Evolutionary conservation across 2,797 vertebrate species (phyloP), one percentile per base, ranked within the genome.

Genomic region (Myotis daubentonii): DNA sequence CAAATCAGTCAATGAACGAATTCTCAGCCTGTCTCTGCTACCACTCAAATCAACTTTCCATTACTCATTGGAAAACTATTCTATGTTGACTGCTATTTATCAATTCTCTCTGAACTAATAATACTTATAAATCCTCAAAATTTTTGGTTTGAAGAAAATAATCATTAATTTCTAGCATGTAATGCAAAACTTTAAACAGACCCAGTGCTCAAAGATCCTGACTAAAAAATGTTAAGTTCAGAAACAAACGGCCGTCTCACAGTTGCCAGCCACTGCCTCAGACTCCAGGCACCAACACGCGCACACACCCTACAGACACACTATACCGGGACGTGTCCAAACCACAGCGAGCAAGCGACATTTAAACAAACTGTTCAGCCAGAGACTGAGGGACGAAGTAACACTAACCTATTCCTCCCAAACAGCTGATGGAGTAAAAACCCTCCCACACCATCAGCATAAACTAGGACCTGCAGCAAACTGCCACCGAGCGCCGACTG

Each of bases 1-100:
- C 8, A 10, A 20, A 13, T 6, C 1, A 1, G 9, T 2, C 22
- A 41, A 25, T 4, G 30, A 25, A 9, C 1, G 7, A 7, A 15
- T 2, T 6, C 23, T 47, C 71, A 38, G 7, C 25, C 82, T 47
- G 1, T 36, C 33, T 76, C 74, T 49, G 76, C 7, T 9, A 17
- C 8, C 80, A 74, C 19, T 12, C 57, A 38, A 12, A 33, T 11
- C 79, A 49, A 23, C 65, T 17, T 36, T 11, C 33, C 5, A 7
- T 12, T 7, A 6, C 2, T 75, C 79, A 75, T 8, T 4, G 41
- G 47, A 82, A 70, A 89, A 44, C 10, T 5, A 72, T 0, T 51
- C 68, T 16, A 13, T 6, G 25, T 12, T 6, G 1, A 49, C 7
- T 28, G 30, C 28, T 60, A 17, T 11, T 65, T 4, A 57, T 30